Percentiles rank a stretch among this genome's conserved stretches.
phyloP scores from a whole-genome alignment of 2,797 vertebrate species.

The Periparus ater region DNA sequence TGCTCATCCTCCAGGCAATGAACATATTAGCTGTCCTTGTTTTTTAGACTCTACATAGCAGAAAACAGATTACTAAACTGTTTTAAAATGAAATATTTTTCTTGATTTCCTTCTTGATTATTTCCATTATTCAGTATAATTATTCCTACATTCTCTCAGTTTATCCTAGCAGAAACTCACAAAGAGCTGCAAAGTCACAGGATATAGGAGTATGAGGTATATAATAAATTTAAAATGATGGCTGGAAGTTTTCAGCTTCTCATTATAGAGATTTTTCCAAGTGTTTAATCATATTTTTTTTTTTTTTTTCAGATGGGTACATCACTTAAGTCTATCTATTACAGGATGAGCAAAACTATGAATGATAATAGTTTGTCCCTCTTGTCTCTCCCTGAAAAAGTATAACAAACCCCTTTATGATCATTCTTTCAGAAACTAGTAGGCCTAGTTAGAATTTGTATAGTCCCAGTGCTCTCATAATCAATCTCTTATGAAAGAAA shows the following conservation, averaged over 20 bases:
- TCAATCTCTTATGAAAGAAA: neutral
- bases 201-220: neutral
- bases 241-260: neutral
- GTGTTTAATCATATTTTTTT: neutral
- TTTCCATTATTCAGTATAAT: neutral
- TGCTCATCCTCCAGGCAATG: neutral
- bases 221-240: neutral
- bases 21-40: neutral
- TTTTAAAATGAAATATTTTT: neutral
- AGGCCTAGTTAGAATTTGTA: neutral
- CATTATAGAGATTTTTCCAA: neutral
- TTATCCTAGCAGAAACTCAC: neutral
- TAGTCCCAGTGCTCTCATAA: neutral
- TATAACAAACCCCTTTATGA: neutral
- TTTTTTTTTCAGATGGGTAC: neutral
- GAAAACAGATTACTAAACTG: neutral
- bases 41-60: neutral
- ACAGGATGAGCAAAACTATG: neutral
- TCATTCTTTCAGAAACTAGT: neutral
- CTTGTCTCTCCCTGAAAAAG: neutral
- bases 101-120: neutral
- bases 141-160: neutral
- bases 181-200: neutral
- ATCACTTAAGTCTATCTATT: neutral
- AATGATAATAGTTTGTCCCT: neutral